phyloP scores from a whole-genome alignment of 2,797 vertebrate species.

The Manis crassicaudata region DNA sequence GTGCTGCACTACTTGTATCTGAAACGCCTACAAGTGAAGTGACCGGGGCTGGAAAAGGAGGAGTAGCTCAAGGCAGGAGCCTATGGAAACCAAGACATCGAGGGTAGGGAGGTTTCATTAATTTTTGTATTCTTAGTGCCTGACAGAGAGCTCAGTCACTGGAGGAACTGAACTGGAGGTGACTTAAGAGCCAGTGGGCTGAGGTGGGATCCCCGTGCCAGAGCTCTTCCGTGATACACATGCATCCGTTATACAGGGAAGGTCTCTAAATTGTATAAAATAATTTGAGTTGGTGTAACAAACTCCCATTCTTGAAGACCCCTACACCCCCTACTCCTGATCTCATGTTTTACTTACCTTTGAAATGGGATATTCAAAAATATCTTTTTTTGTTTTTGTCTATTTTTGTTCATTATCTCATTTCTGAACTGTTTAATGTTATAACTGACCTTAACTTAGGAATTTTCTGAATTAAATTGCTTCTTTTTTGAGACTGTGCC shows the following conservation, averaged over 20 bases:
- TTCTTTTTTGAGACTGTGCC: slow-evolving; percentile 27
- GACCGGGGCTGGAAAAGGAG: not conserved
- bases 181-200: not conserved
- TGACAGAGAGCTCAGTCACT: not conserved
- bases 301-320: not conserved
- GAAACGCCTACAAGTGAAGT: not conserved
- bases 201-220: not conserved
- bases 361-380: not conserved
- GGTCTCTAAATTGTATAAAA: not conserved
- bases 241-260: not conserved
- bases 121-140: not conserved
- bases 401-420: not conserved
- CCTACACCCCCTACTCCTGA: not conserved
- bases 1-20: not conserved
- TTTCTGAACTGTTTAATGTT: slow-evolving; percentile 39
- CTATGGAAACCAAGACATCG: not conserved
- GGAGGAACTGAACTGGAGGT: not conserved
- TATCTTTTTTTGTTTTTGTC: not conserved
- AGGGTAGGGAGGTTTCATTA: not conserved
- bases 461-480: slow-evolving; percentile 25
- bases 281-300: not conserved
- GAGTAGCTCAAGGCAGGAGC: not conserved
- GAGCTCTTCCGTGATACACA: not conserved
- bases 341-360: not conserved
- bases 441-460: not conserved